phyloP scores from a whole-genome alignment of 1,140 invertebrate species.

The Pantala flavescens region DNA sequence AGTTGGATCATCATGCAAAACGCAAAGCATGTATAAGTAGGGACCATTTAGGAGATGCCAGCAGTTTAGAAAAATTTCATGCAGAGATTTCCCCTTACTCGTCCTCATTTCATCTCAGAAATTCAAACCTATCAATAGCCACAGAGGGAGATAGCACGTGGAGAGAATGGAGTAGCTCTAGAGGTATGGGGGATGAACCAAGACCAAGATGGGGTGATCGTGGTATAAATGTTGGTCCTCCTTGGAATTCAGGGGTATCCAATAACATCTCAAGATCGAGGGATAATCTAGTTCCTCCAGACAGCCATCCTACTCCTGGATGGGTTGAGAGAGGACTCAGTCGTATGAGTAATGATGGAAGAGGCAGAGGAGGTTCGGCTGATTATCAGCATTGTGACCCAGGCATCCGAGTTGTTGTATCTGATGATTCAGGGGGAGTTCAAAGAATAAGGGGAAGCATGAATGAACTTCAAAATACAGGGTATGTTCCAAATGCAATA shows the following conservation, averaged over 20 bases:
- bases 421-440: neutral
- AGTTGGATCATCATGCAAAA: neutral
- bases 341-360: constrained; percentile 21
- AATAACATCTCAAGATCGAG: neutral
- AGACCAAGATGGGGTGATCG: neutral
- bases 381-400: neutral
- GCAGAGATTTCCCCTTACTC: neutral
- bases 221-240: neutral
- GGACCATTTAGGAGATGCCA: neutral
- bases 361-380: constrained; percentile 11
- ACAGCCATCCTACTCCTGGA: constrained; percentile 27
- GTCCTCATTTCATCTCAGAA: neutral
- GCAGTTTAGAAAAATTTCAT: neutral
- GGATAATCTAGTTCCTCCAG: neutral
- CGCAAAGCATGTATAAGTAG: neutral
- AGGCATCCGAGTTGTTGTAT: neutral
- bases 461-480: neutral
- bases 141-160: neutral
- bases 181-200: neutral
- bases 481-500: neutral
- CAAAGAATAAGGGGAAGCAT: neutral
- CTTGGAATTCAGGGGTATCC: neutral
- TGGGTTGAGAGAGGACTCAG: constrained; percentile 32
- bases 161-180: neutral
- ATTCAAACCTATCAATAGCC: neutral